Evolutionary conservation across 2,888 invertebrate species (phyloP), one percentile per base, ranked within the genome.

Genomic region (Tachina grossa): DNA sequence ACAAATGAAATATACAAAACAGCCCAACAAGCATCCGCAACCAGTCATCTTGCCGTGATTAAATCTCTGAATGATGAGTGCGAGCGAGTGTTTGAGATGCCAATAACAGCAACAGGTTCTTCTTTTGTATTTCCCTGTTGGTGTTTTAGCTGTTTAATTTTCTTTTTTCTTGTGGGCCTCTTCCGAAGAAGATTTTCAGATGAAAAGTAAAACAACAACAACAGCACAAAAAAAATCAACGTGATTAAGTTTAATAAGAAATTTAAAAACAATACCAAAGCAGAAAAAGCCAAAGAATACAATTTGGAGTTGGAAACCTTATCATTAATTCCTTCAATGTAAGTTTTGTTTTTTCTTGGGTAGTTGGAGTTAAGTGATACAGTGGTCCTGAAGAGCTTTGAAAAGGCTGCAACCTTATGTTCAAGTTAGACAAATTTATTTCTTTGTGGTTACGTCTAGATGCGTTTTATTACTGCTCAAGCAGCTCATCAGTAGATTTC

Each of bases 71-170:
- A 49, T 74, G 84, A 74, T 57, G 80, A 81, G 59, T 66, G 51
- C 81, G 68, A 68, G 13, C 59, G 43, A 77, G 51, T 84, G 75
- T 80, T 75, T 74, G 49, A 57, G 55, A 47, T 71, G 65, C 59
- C 16, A 71, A 47, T 9, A 59, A 51, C 41, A 65, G 61, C 79
- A 83, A 85, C 85, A 85, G 83, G 85, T 85, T 83, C 83, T 85
- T 65, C 59, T 79, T 82, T 66, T 75, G 59, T 47, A 71, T 82
- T 78, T 71, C 78, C 45, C 74, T 49, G 78, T 59, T 85, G 77
- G 72, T 66, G 72, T 47, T 49, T 61, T 22, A 59, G 31, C 53
- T 65, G 63, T 57, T 84, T 45, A 53, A 39, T 53, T 69, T 75
- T 59, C 19, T 61, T 66, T 31, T 55, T 43, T 57, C 61, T 80